Evolutionary conservation across 2,888 invertebrate species (phyloP).

Genomic region (Actias luna): DNA sequence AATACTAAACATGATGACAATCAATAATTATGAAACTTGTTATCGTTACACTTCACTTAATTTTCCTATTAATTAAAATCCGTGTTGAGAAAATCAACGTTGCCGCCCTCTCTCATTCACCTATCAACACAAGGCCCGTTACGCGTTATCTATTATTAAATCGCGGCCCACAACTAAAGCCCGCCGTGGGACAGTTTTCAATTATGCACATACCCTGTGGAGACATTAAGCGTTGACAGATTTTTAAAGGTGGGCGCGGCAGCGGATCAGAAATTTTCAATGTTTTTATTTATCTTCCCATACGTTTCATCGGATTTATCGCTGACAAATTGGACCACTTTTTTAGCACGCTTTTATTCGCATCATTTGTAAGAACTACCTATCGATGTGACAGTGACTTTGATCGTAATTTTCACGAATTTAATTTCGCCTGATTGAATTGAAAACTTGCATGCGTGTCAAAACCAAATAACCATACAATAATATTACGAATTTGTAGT

Average conservation of each 20-base stretch:
- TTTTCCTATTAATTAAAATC: slow-evolving; percentile 2
- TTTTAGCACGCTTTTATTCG: neutral
- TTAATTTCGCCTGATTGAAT: too few relatives aligned
- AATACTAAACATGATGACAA: neutral
- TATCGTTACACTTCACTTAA: neutral
- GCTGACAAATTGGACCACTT: neutral
- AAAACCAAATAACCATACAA: too few relatives aligned
- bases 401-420: too few relatives aligned
- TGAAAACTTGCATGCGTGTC: too few relatives aligned
- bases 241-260: slow-evolving; percentile 6
- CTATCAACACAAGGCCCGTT: slow-evolving; percentile 27
- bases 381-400: too few relatives aligned
- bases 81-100: neutral
- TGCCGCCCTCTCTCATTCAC: neutral
- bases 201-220: slow-evolving; percentile 44
- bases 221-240: slow-evolving; percentile 21
- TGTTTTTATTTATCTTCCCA: neutral
- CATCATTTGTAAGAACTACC: too few relatives aligned
- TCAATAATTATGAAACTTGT: neutral
- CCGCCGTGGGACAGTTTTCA: slow-evolving; percentile 54
- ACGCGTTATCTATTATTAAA: slow-evolving; percentile 59
- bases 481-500: too few relatives aligned
- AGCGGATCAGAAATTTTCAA: neutral
- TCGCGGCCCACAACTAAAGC: slow-evolving; percentile 35
- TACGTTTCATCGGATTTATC: neutral